phyloP scores from a whole-genome alignment of 1,140 invertebrate species.

The Sarcophaga peregrina region DNA sequence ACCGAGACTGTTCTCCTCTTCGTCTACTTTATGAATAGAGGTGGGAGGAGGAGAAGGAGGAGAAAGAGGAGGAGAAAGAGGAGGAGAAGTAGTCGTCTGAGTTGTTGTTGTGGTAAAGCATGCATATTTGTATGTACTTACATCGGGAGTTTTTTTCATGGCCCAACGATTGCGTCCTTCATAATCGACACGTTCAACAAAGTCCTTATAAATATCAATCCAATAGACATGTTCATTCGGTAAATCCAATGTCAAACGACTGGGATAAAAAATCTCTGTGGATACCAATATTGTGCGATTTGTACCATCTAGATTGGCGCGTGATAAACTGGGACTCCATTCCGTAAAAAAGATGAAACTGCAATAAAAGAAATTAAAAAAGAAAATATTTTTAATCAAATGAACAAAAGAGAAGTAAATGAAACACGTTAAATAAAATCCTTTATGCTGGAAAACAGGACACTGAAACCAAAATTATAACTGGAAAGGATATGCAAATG shows the following conservation, averaged over 20 bases:
- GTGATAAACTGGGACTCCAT: constrained; percentile 77
- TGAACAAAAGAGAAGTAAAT: neutral
- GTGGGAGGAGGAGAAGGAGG: neutral
- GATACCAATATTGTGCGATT: constrained; percentile 70
- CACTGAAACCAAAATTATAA: constrained; percentile 15
- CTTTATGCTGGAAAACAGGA: neutral
- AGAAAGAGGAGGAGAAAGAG: too few species aligned
- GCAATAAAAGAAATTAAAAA: constrained; percentile 41
- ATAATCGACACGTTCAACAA: constrained; percentile 78
- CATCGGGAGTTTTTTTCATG: constrained; percentile 71
- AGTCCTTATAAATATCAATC: constrained; percentile 82
- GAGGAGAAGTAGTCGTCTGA: too few species aligned
- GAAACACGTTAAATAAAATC: neutral
- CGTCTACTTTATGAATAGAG: too few species aligned
- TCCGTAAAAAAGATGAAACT: constrained; percentile 84
- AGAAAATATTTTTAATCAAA: neutral
- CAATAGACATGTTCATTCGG: constrained; percentile 81
- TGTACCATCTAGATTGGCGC: constrained; percentile 73
- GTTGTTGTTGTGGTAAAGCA: neutral
- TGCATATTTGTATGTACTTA: constrained; percentile 48
- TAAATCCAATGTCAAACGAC: constrained; percentile 77
- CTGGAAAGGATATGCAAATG: neutral
- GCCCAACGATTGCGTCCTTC: constrained; percentile 75
- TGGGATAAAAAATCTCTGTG: constrained; percentile 79
- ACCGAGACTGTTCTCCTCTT: too few species aligned